A percentile compares a stretch with the other conserved stretches of the same genome.
These are phyloP conservation scores for Callorhinus ursinus DNA, from an alignment of 2,113 vertebrate genomes.

Conservation along the genomic window DNA sequence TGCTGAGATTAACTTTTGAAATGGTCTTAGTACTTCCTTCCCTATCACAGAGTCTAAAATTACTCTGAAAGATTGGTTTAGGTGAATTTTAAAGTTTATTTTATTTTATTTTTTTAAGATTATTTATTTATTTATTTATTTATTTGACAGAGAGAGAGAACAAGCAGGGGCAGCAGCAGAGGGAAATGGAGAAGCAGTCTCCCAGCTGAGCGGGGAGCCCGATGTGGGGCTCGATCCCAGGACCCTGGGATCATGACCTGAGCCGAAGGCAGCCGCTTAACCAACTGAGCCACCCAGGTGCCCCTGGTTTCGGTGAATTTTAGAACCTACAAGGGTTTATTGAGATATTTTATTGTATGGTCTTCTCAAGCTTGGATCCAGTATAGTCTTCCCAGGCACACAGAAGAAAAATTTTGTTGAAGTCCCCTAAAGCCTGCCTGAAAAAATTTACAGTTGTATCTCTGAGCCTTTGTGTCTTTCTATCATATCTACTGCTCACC, in stretches of 20 bases:
- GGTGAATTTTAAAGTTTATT: too few species aligned
- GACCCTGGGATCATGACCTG: too few species aligned
- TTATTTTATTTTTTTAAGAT: too few species aligned
- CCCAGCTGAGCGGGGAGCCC: too few species aligned
- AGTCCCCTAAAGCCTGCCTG: not conserved
- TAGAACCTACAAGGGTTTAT: not conserved
- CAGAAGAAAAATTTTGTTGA: not conserved
- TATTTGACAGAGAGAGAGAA: too few species aligned
- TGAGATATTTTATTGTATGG: not conserved
- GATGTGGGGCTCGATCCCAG: too few species aligned
- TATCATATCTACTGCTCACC: accelerated
- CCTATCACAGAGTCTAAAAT: not conserved
- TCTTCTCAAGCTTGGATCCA: not conserved
- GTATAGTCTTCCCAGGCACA: accelerated
- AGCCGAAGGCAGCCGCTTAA: too few species aligned
- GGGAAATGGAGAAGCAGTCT: too few species aligned
- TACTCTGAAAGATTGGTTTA: not conserved
- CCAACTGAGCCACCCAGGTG: too few species aligned
- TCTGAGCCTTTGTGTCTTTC: too few species aligned
- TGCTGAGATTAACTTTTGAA: slow-evolving; percentile 2
- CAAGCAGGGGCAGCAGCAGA: too few species aligned
- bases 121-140: too few species aligned
- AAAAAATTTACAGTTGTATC: not conserved
- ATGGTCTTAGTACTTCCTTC: not conserved
- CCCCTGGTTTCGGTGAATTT: not conserved